Percentiles rank a stretch among this genome's conserved stretches.
phyloP scores from a whole-genome alignment of 2,888 invertebrate genomes.

The Oscheius sp. region DNA sequence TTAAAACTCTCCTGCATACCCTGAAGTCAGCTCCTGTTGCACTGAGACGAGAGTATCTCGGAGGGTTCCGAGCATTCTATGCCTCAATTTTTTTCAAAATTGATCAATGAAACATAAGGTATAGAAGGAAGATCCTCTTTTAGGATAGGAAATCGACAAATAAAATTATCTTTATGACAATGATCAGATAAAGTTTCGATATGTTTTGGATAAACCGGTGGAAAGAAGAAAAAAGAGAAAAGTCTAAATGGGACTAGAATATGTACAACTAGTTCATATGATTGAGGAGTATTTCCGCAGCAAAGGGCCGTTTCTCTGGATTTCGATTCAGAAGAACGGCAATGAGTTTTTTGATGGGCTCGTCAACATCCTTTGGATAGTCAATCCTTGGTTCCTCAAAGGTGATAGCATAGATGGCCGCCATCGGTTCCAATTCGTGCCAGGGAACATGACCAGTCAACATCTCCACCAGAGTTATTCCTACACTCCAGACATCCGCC shows the following conservation, averaged over 20 bases:
- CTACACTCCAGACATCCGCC: conserved; percentile 65
- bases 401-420: conserved; percentile 44
- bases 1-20: conserved; percentile 21
- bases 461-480: conserved; percentile 57
- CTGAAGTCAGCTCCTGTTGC: conserved; percentile 41
- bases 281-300: conserved; percentile 10
- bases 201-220: no score
- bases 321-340: conserved; percentile 2
- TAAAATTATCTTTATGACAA: conserved; percentile 2
- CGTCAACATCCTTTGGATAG: conserved; percentile 10
- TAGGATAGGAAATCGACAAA: background rate
- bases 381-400: conserved; percentile 35
- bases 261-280: no score
- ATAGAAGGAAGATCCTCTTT: background rate
- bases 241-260: no score
- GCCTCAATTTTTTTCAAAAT: background rate
- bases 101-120: background rate
- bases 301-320: conserved; percentile 4
- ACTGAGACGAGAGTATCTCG: conserved; percentile 48
- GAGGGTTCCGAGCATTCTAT: conserved; percentile 46
- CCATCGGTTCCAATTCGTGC: conserved; percentile 46
- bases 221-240: no score
- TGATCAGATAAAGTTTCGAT: background rate
- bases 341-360: background rate
- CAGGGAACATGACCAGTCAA: conserved; percentile 55